Percentiles rank a stretch among this genome's conserved stretches.
Conservation (phyloP, 2,888 invertebrate species). For the Hirtodrosophila cameraria region DNA sequence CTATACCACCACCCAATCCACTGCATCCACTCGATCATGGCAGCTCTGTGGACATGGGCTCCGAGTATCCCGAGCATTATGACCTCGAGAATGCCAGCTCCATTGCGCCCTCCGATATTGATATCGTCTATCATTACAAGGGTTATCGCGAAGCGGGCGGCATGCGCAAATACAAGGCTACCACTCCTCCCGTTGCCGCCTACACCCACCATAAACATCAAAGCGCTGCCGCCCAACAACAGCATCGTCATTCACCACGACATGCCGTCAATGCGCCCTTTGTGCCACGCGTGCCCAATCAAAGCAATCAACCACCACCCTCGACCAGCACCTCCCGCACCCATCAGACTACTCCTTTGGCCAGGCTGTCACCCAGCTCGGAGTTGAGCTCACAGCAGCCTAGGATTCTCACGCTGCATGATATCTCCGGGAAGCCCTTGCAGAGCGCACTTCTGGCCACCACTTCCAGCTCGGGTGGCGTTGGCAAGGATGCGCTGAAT, state of each 20-base stretch:
- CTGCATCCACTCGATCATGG: constrained; percentile 91
- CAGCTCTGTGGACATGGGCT: constrained; percentile 90
- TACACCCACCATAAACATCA: constrained; percentile 92
- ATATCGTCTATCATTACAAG: constrained; percentile 98
- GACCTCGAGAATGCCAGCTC: constrained; percentile 98
- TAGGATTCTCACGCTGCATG: constrained; percentile 95
- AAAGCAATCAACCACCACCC: constrained; percentile 87
- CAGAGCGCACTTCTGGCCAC: constrained; percentile 95
- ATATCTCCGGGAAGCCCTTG: constrained; percentile 96
- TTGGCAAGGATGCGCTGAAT: constrained; percentile 94
- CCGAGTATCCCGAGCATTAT: constrained; percentile 95
- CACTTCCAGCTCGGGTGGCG: constrained; percentile 94
- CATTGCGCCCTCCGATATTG: constrained; percentile 98
- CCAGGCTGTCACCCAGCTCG: constrained; percentile 95
- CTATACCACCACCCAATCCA: constrained; percentile 90
- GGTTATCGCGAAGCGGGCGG: constrained; percentile 94
- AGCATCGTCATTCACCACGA: constrained; percentile 91
- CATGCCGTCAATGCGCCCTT: constrained; percentile 87
- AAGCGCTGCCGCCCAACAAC: constrained; percentile 87
- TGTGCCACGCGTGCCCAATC: constrained; percentile 89
- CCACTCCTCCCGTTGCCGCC: constrained; percentile 91
- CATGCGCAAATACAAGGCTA: constrained; percentile 93
- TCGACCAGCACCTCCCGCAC: constrained; percentile 88
- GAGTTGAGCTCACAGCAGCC: constrained; percentile 96
- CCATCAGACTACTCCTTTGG: constrained; percentile 95